A percentile compares a stretch with the other conserved stretches of the same genome.
Conservation (phyloP, 2,888 invertebrate species). For the Chironomus riparius region DNA sequence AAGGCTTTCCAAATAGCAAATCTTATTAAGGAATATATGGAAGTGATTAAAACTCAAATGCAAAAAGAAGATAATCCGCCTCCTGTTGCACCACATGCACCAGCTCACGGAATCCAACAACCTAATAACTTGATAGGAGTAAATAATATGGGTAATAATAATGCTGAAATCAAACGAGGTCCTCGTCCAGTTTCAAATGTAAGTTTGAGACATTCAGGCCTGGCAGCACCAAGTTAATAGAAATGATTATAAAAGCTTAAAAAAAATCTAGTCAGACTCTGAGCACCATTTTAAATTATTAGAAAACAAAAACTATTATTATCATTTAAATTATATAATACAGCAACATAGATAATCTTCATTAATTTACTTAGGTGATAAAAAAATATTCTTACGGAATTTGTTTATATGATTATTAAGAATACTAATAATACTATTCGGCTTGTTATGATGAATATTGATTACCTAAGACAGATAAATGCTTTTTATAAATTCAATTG, state of each 20-base stretch:
- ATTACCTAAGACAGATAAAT: background rate
- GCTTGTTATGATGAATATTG: background rate
- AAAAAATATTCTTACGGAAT: background rate
- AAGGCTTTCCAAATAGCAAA: slow-evolving; percentile 92
- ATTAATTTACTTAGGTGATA: background rate
- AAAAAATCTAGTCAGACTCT: background rate
- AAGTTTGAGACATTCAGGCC: slow-evolving; percentile 31
- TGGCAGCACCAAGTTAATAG: slow-evolving; percentile 28
- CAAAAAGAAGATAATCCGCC: slow-evolving; percentile 29
- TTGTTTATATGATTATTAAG: background rate
- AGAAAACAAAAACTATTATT: too few relatives aligned
- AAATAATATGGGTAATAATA: background rate
- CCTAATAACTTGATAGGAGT: background rate
- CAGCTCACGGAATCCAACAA: slow-evolving; percentile 28
- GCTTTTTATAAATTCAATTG: too few relatives aligned
- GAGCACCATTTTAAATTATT: too few relatives aligned
- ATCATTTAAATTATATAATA: too few relatives aligned
- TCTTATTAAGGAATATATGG: slow-evolving; percentile 80
- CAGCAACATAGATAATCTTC: too few relatives aligned
- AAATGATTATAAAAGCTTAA: background rate
- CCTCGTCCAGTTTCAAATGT: slow-evolving; percentile 32
- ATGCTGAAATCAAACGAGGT: slow-evolving; percentile 29
- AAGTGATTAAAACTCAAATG: slow-evolving; percentile 47
- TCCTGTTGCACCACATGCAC: slow-evolving; percentile 29
- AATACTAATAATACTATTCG: background rate